Base-by-base conservation (phyloP, 2,888 invertebrate species). In the Leptinotarsa rubiginosa region DNA sequence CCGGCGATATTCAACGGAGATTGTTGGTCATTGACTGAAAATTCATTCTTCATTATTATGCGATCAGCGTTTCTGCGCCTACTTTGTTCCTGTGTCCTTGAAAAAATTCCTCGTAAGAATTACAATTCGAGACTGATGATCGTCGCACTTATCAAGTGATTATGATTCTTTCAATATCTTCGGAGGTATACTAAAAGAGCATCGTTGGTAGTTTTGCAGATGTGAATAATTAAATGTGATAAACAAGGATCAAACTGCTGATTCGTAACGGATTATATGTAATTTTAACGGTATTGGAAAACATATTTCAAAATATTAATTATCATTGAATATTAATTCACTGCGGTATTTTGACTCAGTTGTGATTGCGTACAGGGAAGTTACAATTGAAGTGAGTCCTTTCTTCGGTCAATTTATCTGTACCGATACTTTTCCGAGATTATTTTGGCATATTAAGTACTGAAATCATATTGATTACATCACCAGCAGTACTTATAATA, bases 31-130 rank as follows among this genome's bases (percentile, higher is more conserved):
- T 70, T 70, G 70, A 70, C 70, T 62, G 65, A 47, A 70, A 65
- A 79, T 75, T 78, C 77, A 72, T 70, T 69, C 64, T 62, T 66
- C 49, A 78, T 81, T 79, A 74, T 74, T 75, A 82, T 82, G 80
- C 82, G 50, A 54, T 72, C 67, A 20, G 65, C 77, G 78, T 77
- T 70, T 71, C 25, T 52, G 62, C 70, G 56, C 65, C 76, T 74
- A 78, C 77, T 77, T 78, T 75, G 72, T 75, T 74, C 72, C 75
- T 75, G 77, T 75, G 80, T 77, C 81, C 81, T 81, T 81, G 81
- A 68, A 75, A 73, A 67, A 56, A 68, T 66, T 56, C 47, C 54
- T 65, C 52, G 70, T 68, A 52, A 72, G 68, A 74, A 77, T 73
- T 70, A 47, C 68, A 69, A 69, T 68, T 64, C 59, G 41, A 64